Base-by-base conservation (phyloP, 1,140 invertebrate species). In the Pteromalus puparum region DNA sequence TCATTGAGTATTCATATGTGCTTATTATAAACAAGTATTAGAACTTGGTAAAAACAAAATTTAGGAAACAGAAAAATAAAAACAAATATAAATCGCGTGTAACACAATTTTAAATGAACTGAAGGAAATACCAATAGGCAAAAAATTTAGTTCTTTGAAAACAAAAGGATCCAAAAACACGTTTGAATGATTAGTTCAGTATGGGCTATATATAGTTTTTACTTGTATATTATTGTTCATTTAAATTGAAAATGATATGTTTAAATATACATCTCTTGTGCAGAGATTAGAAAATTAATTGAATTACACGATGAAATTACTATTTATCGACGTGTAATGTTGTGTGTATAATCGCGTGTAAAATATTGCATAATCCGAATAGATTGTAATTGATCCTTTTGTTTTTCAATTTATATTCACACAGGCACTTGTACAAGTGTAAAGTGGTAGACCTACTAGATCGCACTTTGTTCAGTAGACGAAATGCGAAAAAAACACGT, bases 21-120 rank as follows among this genome's bases (percentile, higher is more conserved):
- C 48, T 85, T 82, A 85, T 82, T 82, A 67, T 70, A 82, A 82
- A 85, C 80, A 73, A 30, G 73, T 30, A 82, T 78, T 82, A 82
- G 9, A 82, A 70, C 10, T 78, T 79, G n/a, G 15, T 65, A 34
- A 70, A 75, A 76, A 80, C 74, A 65, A 48, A 75, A 65, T 28
- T 53, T 34, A 34, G 21, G 4, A 65, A 46, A 65, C 70, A 70
- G 18, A 0, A 65, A 81, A 21, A 28, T 53, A 24, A 26, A 10
- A 67, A 46, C 65, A 85, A 38, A 72, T 13, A 5, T 3, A n/a
- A 30, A 28, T 13, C 30, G 18, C 10, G 67, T 70, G 28, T 78
- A 6, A 68, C 13, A 34, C 12, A 38, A 77, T 85, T 80, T 70
- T 81, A 61, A 77, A 30, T 84, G 38, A 74, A 74, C 2, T 48